phyloP scores from a whole-genome alignment of 2,888 invertebrate genomes.

The Notodonta ziczac region DNA sequence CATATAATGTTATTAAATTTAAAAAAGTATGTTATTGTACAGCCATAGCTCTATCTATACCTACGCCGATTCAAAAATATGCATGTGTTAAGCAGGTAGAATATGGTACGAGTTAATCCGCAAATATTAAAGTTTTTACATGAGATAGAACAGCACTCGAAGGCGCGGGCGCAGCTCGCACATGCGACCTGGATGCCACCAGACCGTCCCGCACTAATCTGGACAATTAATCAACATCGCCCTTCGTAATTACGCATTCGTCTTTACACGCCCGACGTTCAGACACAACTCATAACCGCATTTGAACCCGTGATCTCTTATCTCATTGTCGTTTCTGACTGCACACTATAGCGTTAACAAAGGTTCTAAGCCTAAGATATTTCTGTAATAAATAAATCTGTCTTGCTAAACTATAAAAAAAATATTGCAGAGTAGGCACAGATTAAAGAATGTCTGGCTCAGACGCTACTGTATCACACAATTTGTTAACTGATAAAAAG shows the following conservation, averaged over 20 bases:
- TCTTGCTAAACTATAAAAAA: too few species aligned
- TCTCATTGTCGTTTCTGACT: not conserved
- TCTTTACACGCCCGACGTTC: conserved; percentile 25
- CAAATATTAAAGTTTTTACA: conserved; percentile 42
- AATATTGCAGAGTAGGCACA: too few species aligned
- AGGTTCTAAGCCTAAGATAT: not conserved
- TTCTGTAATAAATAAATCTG: too few species aligned
- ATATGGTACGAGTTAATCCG: not conserved
- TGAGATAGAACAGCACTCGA: conserved; percentile 65
- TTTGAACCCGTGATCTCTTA: not conserved
- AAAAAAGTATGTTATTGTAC: too few species aligned
- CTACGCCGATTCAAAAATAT: not conserved
- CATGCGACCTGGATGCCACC: conserved; percentile 76
- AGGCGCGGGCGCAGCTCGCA: conserved; percentile 53
- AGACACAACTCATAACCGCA: conserved; percentile 5
- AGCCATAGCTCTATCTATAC: too few species aligned
- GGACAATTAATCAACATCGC: conserved; percentile 70
- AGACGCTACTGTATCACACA: not conserved
- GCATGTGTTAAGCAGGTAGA: not conserved
- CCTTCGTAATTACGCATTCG: conserved; percentile 56
- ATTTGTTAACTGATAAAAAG: not conserved
- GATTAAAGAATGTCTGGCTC: too few species aligned
- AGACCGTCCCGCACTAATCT: conserved; percentile 73
- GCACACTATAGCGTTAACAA: not conserved
- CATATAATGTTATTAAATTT: too few species aligned